Percentiles rank a stretch among this genome's conserved stretches.
These are phyloP conservation scores for Calidris pugnax DNA, from an alignment of 2,113 vertebrate species.

Conservation along the genomic window DNA sequence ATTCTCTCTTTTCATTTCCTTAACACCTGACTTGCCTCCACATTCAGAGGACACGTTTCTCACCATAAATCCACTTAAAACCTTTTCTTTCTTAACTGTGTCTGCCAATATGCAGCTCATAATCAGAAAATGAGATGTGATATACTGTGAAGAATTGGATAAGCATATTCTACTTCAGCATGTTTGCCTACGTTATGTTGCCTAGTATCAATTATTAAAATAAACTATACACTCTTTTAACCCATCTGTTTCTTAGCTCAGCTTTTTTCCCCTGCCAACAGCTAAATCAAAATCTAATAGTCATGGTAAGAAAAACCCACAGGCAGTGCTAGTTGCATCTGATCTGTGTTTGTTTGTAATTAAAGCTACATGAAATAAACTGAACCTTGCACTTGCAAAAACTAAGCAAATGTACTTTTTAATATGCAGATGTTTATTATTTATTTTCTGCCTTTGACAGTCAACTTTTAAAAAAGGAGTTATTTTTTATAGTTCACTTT, in stretches of 20 bases:
- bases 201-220: background rate
- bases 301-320: background rate
- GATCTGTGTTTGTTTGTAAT: background rate
- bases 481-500: background rate
- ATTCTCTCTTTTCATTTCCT: background rate
- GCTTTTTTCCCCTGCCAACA: background rate
- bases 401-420: background rate
- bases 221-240: background rate
- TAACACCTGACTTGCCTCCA: background rate
- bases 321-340: background rate
- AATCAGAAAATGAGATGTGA: background rate
- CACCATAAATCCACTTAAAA: background rate
- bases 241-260: background rate
- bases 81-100: background rate
- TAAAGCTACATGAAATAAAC: background rate
- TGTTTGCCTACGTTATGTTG: background rate
- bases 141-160: background rate
- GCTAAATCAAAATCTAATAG: background rate
- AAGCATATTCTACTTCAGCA: background rate
- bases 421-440: slow-evolving; percentile 32
- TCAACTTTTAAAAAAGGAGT: background rate
- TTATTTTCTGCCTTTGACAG: slow-evolving; percentile 24
- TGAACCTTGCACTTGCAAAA: background rate
- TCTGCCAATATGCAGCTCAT: background rate
- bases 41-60: background rate